phyloP scores from a whole-genome alignment of 2,113 vertebrate species.

The Dendrocopos noguchii region DNA sequence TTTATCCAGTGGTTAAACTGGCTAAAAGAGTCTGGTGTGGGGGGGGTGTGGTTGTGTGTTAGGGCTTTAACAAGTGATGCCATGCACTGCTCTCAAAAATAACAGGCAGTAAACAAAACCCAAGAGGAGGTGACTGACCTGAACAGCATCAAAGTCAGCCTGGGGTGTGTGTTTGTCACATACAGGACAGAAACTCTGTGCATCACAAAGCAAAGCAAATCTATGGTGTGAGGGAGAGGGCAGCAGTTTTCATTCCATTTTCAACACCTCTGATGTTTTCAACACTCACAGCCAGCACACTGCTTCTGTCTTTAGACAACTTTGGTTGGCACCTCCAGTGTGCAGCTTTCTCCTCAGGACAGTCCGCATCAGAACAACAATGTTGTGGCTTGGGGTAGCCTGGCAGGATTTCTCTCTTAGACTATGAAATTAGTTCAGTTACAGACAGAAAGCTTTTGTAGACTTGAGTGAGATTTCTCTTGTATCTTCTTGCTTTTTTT shows the following conservation, averaged over 20 bases:
- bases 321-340: accelerated
- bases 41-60: background rate
- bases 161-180: background rate
- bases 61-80: background rate
- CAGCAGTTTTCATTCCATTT: background rate
- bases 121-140: background rate
- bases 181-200: background rate
- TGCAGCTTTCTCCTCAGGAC: background rate
- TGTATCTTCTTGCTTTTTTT: background rate
- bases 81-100: background rate
- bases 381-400: background rate
- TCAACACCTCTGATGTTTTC: background rate
- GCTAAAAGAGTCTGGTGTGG: background rate
- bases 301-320: background rate
- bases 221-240: background rate
- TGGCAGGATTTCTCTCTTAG: background rate
- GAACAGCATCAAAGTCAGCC: background rate
- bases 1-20: conserved; percentile 1
- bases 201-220: background rate
- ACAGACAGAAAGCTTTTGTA: background rate
- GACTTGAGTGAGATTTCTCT: background rate
- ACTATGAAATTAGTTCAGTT: background rate
- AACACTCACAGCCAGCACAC: accelerated
- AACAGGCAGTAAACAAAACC: background rate
- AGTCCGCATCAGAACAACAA: background rate